Evolutionary conservation across 2,888 invertebrate genomes (phyloP).

Genomic region (Lochmaea capreae): DNA sequence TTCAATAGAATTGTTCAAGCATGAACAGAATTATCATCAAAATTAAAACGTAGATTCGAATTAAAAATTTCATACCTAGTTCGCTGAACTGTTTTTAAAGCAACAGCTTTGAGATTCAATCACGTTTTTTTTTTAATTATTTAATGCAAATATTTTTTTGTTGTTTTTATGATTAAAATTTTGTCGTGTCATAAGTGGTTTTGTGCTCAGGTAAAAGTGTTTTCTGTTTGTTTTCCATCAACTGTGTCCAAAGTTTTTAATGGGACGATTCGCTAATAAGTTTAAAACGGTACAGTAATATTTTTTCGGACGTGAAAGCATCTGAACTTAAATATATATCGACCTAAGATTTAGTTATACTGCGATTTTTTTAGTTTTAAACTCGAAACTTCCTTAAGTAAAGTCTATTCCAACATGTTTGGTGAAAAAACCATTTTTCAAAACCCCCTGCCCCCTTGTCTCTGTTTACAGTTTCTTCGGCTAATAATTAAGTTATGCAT

Average conservation of each 20-base stretch:
- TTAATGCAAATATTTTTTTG: not conserved
- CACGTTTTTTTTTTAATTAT: not conserved
- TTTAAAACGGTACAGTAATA: too few relatives aligned
- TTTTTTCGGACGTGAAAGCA: too few relatives aligned
- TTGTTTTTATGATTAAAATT: constrained; percentile 4
- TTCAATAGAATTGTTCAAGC: constrained; percentile 1
- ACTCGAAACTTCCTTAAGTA: too few relatives aligned
- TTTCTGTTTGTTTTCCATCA: not conserved
- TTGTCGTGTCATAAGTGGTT: not conserved
- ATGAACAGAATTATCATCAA: not conserved
- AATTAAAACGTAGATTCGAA: not conserved
- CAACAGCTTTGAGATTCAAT: not conserved
- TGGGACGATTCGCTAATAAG: too few relatives aligned
- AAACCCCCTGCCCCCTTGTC: too few relatives aligned
- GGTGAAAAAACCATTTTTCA: too few relatives aligned
- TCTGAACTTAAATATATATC: too few relatives aligned
- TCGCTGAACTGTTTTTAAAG: not conserved
- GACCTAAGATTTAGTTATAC: too few relatives aligned
- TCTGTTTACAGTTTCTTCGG: too few relatives aligned
- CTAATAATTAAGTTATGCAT: too few relatives aligned
- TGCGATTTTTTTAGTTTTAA: too few relatives aligned
- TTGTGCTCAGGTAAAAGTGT: not conserved
- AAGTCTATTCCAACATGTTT: too few relatives aligned
- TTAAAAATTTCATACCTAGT: constrained; percentile 7
- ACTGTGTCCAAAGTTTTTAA: not conserved